Evolutionary conservation across 2,888 invertebrate species (phyloP), one percentile per base, ranked within the genome.

Genomic region (Cetonia aurata): DNA sequence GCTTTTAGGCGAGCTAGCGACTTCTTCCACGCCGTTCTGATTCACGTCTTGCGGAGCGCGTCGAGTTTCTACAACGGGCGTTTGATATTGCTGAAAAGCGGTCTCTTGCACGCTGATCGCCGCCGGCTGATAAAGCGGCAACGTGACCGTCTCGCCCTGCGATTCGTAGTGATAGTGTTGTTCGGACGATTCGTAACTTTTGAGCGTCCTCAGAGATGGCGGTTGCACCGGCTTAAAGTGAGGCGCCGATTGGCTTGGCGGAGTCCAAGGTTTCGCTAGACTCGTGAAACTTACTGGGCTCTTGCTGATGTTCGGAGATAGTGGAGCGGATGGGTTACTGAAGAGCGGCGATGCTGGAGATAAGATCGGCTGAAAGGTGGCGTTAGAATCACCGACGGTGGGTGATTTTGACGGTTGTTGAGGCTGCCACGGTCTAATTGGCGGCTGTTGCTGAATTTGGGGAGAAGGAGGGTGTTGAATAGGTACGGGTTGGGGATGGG

Each of bases 131-230:
- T 46, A 56, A n/a, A 48, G 9, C 15, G 62, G 62, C 62, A 33
- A 48, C 2, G 48, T 15, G 41, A 62, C 42, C 17, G 62, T 62
- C 55, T 53, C 62, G 53, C 60, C 52, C 46, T 72, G 59, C n/a
- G 50, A 62, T 12, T 57, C 74, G 25, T 71, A 67, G 59, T 60
- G 71, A 31, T 62, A 57, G 25, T 25, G 25, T 25, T 25, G 74
- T 37, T 70, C 70, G 19, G 68, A 65, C 53, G 66, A 25, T 69
- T 77, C 74, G 62, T 75, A 76, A 46, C 74, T 62, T 73, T 77
- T 76, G 66, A 72, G 67, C 72, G 62, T 65, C 17, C 62, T 62
- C 37, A 62, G 44, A 12, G 60, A 62, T 15, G 72, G 72, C 17
- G 70, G 68, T 37, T 67, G 52, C 8, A 69, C 70, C 41, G 71